Percentiles rank a stretch among this genome's conserved stretches.
These are phyloP conservation scores for Drosophila nigrodunni DNA, from an alignment of 1,140 invertebrate species.

Conservation along the genomic window DNA sequence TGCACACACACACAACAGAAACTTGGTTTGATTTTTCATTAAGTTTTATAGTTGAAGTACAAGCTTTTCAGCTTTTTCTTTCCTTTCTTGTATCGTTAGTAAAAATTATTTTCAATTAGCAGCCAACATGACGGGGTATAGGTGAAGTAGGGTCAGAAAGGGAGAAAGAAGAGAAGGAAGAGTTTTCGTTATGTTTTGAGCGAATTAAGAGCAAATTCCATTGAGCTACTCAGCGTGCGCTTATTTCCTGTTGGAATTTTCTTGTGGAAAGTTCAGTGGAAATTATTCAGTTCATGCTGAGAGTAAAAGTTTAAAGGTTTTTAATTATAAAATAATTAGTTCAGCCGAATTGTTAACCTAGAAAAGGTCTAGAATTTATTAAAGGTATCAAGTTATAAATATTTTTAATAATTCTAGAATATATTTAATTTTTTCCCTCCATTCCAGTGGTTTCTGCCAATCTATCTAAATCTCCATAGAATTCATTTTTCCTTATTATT, in stretches of 20 bases:
- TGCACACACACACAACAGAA: slow-evolving; percentile 1
- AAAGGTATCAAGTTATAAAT: no score
- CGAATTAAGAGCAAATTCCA: slow-evolving; percentile 30
- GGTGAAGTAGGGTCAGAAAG: no score
- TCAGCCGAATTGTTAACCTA: no score
- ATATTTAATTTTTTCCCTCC: no score
- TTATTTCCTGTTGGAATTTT: slow-evolving; percentile 1
- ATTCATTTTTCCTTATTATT: neutral
- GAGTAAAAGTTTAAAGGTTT: no score
- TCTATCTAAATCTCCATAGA: neutral
- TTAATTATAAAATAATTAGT: no score
- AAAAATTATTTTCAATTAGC: slow-evolving; percentile 77
- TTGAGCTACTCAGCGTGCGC: slow-evolving; percentile 14
- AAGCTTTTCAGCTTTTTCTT: slow-evolving; percentile 16
- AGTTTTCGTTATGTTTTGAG: neutral
- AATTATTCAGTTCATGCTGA: slow-evolving; percentile 11
- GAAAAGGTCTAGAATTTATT: no score
- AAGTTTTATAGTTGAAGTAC: slow-evolving; percentile 55
- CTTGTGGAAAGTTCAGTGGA: slow-evolving; percentile 3
- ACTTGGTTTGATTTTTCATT: slow-evolving; percentile 74
- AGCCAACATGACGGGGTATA: slow-evolving; percentile 39
- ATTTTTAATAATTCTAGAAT: no score
- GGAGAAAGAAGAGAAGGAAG: neutral
- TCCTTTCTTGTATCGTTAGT: slow-evolving; percentile 48
- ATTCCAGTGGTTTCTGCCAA: no score